Evolutionary conservation across 2,888 invertebrate species (phyloP), one percentile per base, ranked within the genome.

Genomic region (Allophyes oxyacanthae): DNA sequence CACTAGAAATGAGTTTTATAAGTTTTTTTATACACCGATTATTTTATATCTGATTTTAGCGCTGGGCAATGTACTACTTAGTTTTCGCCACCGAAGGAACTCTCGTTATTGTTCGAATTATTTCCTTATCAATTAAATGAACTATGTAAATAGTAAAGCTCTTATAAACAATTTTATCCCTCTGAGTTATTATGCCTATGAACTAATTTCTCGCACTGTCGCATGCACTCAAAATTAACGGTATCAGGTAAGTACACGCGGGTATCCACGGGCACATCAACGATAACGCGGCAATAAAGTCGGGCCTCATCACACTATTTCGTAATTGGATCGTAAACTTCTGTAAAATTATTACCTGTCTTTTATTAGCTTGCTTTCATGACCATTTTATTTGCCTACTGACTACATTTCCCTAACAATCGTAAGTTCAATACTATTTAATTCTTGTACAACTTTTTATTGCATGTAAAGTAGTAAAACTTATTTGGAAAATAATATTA

Each of bases 271-370:
- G 64, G 75, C 72, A 71, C 68, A 79, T 78, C 71, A 60, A 52
- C 77, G 76, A 80, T 83, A 78, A 74, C 57, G 44, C 72, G 64
- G 82, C 75, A 76, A 82, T 86, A 86, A 86, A 85, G 68, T 64
- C 72, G 70, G 63, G 74, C 78, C 78, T 81, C 79, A 82, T 84
- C 82, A 84, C 84, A 87, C 86, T 81, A 84, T 81, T 81, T 77
- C 78, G 81, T 87, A 85, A 87, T 86, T 86, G 84, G 82, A 79
- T 71, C 80, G 74, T 85, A 85, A 87, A 85, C 75, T 72, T 79
- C 80, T 79, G 75, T 83, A 80, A 83, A 82, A 82, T 81, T 77
- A 82, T 77, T 82, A 79, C 78, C 78, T 74, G 70, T 57, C 72
- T 78, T 83, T 81, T 81, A 81, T 73, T 75, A 74, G 68, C 68